phyloP scores from a whole-genome alignment of 2,888 invertebrate species.

The Tiphia femorata region DNA sequence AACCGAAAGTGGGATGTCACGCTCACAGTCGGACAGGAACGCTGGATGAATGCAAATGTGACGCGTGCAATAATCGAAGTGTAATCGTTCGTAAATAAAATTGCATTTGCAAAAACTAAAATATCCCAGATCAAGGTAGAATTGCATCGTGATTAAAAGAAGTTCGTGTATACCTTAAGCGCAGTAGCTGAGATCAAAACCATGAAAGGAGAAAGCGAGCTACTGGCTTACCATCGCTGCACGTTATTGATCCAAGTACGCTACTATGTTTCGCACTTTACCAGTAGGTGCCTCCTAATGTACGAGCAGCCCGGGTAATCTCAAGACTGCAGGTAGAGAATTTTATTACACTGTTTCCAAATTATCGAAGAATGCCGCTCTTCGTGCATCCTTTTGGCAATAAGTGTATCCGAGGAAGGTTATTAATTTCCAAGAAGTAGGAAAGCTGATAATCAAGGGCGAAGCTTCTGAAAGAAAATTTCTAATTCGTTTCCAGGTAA shows the following conservation, averaged over 20 bases:
- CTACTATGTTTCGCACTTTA: constrained; percentile 1
- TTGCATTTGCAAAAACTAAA: too few species aligned
- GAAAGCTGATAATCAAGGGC: too few species aligned
- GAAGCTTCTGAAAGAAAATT: too few species aligned
- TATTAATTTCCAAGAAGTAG: too few species aligned
- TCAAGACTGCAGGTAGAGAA: too few species aligned
- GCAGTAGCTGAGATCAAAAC: constrained; percentile 30
- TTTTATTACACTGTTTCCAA: too few species aligned
- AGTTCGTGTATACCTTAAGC: not conserved
- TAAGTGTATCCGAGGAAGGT: too few species aligned
- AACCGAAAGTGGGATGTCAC: not conserved
- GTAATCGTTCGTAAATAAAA: too few species aligned
- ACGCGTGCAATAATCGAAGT: not conserved
- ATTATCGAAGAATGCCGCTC: too few species aligned
- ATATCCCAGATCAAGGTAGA: not conserved
- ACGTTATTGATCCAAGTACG: constrained; percentile 22
- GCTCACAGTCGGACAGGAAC: not conserved
- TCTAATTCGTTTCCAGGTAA: too few species aligned
- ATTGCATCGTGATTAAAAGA: not conserved
- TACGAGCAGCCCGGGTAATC: constrained; percentile 3
- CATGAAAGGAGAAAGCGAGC: constrained; percentile 3
- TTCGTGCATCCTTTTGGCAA: too few species aligned
- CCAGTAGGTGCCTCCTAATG: constrained; percentile 34
- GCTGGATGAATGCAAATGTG: not conserved
- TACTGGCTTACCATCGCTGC: constrained; percentile 28